Evolutionary conservation across 92 coral and sea anemone species (phyloP), one percentile per base, ranked within the genome.

Genomic region (Hydrozoanthus gracilis): DNA sequence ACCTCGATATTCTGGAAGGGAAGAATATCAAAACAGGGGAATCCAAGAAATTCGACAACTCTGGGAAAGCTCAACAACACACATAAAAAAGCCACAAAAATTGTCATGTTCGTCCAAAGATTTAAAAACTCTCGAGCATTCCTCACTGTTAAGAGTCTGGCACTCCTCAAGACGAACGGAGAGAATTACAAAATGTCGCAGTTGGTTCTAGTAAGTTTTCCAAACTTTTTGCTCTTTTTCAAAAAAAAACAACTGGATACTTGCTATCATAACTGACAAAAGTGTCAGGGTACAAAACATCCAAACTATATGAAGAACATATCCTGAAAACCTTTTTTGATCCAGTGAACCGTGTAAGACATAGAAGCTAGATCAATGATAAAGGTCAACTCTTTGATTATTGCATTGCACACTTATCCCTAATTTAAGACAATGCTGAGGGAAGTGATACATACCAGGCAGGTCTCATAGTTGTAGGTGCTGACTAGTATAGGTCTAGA

Each of bases 391-490:
- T 2, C 61, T 55, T 55, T 55, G 61, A 55, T 55, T 55, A 55
- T 55, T 55, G 61, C 61, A 55, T 2, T 58, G 39, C 39, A 27
- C 39, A 27, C 39, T 27, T 27, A 27, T 27, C 39, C 39, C 39
- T 27, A 27, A 27, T 27, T 27, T 27, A 27, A 27, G 39, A 27
- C 39, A 27, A 27, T 27, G 39, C 39, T 27, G 65, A 4, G 8
- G 65, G 8, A 58, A 58, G 65, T 58, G 65, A 58, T 58, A 58
- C 65, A 58, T 58, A 58, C 65, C 65, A 58, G 65, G 65, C 65
- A 58, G 8, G 65, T 58, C 65, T 58, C 65, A 14, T 58, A 58
- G 65, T 58, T 58, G 65, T 58, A 58, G 8, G 65, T 58, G 65
- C 65, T 58, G 65, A 58, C 65, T 58, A 58, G 17, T 58, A 58